Base-by-base conservation (phyloP, 2,797 vertebrate genomes). In the Crenuchus spilurus region DNA sequence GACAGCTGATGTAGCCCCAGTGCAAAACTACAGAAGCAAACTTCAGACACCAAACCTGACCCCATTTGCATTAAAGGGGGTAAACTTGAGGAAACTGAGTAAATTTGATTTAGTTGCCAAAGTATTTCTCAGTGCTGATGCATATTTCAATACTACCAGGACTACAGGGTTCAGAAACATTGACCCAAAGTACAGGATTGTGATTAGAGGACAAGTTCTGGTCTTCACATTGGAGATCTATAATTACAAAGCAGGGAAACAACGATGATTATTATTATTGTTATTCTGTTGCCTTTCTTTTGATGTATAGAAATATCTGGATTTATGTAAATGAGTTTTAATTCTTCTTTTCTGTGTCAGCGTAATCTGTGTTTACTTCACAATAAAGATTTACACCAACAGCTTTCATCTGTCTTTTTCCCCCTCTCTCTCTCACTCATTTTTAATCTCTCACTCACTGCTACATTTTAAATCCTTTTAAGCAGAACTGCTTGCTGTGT, bases 181-280 rank as follows among this genome's bases (percentile, higher is more conserved):
- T 72, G 63, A 63, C 78, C 74, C 71, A 67, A 24, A 72, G 80
- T 52, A 20, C 70, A 84, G 78, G 72, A 84, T 83, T 68, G 46
- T 83, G 82, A 62, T 80, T 48, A 39, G 37, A 68, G 63, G 55
- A 16, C 22, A 63, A 75, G 80, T 81, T 62, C 64, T 54, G 83
- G 80, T 90, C 89, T 91, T 92, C 90, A 91, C 87, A 91, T 90
- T 92, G 90, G 91, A 91, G 90, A 87, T 84, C 76, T 63, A 49
- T 57, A 70, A 48, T 76, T 72, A 72, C 41, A 37, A 72, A 76
- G 69, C 74, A 72, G 70, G 76, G 74, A 80, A 57, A 55, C n/a
- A 44, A 73, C 2, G 13, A 18, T 10, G 7, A 48, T 42, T 41
- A 3, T 42, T 42, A 24, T 14, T 44, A 18, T n/a, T 61, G 83